A percentile compares a stretch with the other conserved stretches of the same genome.
Conservation (phyloP, 2,797 vertebrate species). For the Amazona ochrocephala region DNA sequence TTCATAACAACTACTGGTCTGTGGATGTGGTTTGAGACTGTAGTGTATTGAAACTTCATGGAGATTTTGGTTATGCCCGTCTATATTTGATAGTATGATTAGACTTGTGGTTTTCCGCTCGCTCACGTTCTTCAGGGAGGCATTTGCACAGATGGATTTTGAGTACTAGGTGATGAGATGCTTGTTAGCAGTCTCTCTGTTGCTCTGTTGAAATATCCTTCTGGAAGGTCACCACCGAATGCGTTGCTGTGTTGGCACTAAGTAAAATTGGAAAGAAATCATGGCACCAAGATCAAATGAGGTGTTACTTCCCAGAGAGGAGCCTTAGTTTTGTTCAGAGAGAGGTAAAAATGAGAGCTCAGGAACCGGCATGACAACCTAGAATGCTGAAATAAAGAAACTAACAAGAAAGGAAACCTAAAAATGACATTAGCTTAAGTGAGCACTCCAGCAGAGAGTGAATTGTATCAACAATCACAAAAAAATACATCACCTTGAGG, state of each 20-base stretch:
- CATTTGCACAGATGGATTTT: neutral
- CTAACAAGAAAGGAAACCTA: neutral
- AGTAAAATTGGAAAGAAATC: neutral
- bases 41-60: neutral
- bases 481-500: neutral
- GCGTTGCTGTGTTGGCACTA: neutral
- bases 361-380: neutral
- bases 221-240: neutral
- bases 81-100: neutral
- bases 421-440: neutral
- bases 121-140: neutral
- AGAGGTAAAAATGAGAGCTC: neutral
- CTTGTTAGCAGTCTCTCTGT: neutral
- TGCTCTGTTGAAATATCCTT: neutral
- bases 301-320: neutral
- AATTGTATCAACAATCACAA: neutral
- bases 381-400: neutral
- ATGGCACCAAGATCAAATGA: neutral
- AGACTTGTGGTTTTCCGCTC: neutral
- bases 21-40: neutral
- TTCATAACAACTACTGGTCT: neutral
- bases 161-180: neutral
- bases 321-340: neutral
- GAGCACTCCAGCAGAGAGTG: neutral
- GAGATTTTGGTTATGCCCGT: neutral